Evolutionary conservation across 2,888 invertebrate species (phyloP).

Genomic region (Pachydiplax longipennis): DNA sequence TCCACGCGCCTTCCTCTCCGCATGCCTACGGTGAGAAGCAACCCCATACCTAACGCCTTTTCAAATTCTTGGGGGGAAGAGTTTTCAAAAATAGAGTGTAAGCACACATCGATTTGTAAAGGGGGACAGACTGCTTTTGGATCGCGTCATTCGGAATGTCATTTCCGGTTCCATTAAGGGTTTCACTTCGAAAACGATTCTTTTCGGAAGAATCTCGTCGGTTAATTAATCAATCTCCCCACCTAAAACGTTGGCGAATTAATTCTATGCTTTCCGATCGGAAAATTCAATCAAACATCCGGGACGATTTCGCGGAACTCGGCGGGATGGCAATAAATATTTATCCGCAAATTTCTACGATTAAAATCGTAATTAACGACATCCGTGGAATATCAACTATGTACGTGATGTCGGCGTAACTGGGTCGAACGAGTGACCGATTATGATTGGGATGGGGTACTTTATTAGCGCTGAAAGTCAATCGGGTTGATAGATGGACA

Average conservation of each 20-base stretch:
- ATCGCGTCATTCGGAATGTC: background rate
- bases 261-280: background rate
- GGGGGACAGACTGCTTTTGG: background rate
- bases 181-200: background rate
- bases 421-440: background rate
- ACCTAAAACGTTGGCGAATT: background rate
- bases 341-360: background rate
- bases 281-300: background rate
- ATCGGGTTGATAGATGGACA: background rate
- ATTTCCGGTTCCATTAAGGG: background rate
- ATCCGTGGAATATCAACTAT: background rate
- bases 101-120: background rate
- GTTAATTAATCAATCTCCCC: background rate
- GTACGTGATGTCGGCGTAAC: background rate
- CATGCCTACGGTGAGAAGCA: slow-evolving; percentile 11
- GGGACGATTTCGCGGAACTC: background rate
- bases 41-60: background rate
- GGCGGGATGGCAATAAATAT: background rate
- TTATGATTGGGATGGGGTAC: background rate
- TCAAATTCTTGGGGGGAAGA: background rate
- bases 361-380: background rate
- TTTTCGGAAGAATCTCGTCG: background rate
- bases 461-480: background rate
- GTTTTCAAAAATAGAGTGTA: background rate
- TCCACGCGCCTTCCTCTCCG: background rate